Percentiles rank a stretch among this genome's conserved stretches.
phyloP scores from a whole-genome alignment of 2,797 vertebrate species.

The Threskiornis aethiopicus region DNA sequence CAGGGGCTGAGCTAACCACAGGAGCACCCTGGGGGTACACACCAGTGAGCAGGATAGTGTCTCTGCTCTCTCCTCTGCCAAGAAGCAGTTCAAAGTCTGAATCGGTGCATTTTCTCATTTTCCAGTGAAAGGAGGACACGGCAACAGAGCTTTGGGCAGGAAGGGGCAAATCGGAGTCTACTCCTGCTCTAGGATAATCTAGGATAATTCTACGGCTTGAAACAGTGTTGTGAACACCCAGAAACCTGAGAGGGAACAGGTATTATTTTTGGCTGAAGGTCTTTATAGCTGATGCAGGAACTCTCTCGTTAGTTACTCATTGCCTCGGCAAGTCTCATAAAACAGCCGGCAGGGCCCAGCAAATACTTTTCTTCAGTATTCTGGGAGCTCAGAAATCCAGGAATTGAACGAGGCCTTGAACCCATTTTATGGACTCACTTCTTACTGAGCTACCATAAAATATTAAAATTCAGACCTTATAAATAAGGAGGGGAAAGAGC shows the following conservation, averaged over 20 bases:
- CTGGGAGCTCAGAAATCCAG: slow-evolving; percentile 65
- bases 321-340: slow-evolving; percentile 49
- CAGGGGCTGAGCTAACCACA: background rate
- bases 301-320: slow-evolving; percentile 62
- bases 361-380: slow-evolving; percentile 37
- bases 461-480: slow-evolving; percentile 66
- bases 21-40: background rate
- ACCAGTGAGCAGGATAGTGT: background rate
- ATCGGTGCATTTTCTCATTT: background rate
- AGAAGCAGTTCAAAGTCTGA: background rate
- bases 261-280: slow-evolving; percentile 22
- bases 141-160: background rate
- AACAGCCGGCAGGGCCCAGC: slow-evolving; percentile 21
- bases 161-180: background rate
- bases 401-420: slow-evolving; percentile 75
- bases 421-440: slow-evolving; percentile 62
- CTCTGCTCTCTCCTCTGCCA: background rate
- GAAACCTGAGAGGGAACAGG: background rate
- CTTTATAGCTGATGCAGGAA: background rate
- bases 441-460: slow-evolving; percentile 67
- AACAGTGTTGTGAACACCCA: background rate
- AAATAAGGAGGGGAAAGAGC: slow-evolving; percentile 50
- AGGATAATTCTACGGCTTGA: background rate
- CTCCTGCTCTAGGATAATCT: background rate
- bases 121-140: background rate